These are phyloP conservation scores for Sebastes itinus DNA, from an alignment of 2,797 vertebrate species.

Conservation along the genomic window DNA sequence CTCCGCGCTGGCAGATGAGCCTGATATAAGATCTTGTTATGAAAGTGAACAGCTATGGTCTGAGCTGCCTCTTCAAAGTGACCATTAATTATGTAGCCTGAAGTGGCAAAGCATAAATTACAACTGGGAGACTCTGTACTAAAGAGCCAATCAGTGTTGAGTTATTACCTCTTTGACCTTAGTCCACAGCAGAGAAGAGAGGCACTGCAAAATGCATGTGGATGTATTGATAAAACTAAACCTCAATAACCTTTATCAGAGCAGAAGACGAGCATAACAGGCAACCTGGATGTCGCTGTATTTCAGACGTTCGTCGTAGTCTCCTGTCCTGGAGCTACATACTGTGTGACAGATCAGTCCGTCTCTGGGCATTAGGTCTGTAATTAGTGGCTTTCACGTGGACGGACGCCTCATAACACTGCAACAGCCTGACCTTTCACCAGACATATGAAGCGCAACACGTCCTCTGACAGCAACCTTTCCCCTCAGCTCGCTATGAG, in stretches of 20 bases:
- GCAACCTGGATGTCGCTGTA: neutral
- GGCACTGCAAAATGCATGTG: neutral
- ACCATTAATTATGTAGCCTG: conserved; percentile 55
- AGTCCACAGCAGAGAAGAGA: conserved; percentile 21
- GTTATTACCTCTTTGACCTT: conserved; percentile 54
- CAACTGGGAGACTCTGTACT: conserved; percentile 16
- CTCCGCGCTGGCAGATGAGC: conserved; percentile 52
- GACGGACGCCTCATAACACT: conserved; percentile 18
- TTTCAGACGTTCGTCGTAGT: neutral
- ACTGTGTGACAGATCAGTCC: conserved; percentile 32
- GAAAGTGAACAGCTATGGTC: conserved; percentile 23
- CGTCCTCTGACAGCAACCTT: conserved; percentile 51
- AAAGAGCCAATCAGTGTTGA: conserved; percentile 54
- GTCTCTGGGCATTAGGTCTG: conserved; percentile 28
- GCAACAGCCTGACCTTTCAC: conserved; percentile 69
- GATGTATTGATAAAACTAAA: conserved; percentile 32
- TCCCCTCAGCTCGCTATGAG: conserved; percentile 22
- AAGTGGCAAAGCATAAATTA: conserved; percentile 41
- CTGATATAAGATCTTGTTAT: conserved; percentile 57
- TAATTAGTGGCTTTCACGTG: conserved; percentile 55
- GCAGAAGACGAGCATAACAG: conserved; percentile 12
- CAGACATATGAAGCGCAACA: conserved; percentile 38
- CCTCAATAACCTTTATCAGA: conserved; percentile 57
- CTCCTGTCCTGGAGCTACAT: conserved; percentile 1
- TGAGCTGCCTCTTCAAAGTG: conserved; percentile 42